Percentiles rank a stretch among this genome's conserved stretches.
Conservation (phyloP, 2,797 vertebrate genomes). For the Parambassis ranga region DNA sequence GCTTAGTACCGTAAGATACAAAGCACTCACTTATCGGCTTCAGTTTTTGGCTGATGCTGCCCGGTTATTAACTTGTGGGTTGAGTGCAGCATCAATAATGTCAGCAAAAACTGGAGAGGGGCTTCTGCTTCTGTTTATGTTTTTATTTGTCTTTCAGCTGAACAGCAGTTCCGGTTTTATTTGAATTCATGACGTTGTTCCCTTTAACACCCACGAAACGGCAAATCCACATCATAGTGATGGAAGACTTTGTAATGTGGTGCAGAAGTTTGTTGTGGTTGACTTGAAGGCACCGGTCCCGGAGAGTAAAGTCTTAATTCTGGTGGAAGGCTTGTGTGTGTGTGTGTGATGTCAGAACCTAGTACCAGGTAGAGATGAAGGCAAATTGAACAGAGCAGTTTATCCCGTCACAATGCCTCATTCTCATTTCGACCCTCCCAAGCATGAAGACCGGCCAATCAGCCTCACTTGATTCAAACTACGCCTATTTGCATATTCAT, state of each 20-base stretch:
- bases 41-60: no score
- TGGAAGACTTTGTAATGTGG: no score
- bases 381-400: constrained; percentile 59
- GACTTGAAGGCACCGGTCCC: background rate
- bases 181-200: no score
- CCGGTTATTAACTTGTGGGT: no score
- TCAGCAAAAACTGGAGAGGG: no score
- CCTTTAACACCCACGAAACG: constrained; percentile 10
- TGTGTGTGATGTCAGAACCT: constrained; percentile 34
- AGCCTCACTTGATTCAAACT: constrained; percentile 22
- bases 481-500: constrained; percentile 68
- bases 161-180: no score
- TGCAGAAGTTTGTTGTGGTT: background rate
- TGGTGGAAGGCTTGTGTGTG: constrained; percentile 22
- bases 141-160: no score
- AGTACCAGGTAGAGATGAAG: constrained; percentile 49
- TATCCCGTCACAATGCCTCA: constrained; percentile 19
- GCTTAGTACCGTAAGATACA: no score
- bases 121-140: no score
- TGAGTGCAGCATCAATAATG: no score
- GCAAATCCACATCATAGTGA: no score
- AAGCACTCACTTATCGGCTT: no score
- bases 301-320: constrained; percentile 21
- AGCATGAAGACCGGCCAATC: constrained; percentile 62
- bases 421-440: constrained; percentile 51